Conservation (phyloP, 2,797 vertebrate genomes). For the Clarias pachynema region DNA sequence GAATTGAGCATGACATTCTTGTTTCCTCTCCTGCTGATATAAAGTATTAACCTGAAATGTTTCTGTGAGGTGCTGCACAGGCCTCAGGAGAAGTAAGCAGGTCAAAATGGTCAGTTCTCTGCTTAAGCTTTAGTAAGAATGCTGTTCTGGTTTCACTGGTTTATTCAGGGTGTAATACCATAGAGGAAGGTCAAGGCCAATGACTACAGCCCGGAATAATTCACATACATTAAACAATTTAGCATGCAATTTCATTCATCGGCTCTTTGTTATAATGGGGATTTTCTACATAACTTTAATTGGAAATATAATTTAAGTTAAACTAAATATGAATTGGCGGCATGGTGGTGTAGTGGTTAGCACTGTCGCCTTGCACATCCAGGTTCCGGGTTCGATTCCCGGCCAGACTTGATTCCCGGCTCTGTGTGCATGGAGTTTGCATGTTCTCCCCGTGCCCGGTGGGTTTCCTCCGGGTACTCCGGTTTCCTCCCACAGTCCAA, state of each 20-base stretch:
- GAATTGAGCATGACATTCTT: conserved; percentile 8
- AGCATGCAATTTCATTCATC: conserved; percentile 21
- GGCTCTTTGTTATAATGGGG: neutral
- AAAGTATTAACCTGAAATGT: conserved; percentile 40
- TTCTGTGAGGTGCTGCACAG: conserved; percentile 14
- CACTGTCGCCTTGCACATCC: too few relatives aligned
- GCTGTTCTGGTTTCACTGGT: conserved; percentile 39
- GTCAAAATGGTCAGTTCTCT: conserved; percentile 40
- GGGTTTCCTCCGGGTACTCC: too few relatives aligned
- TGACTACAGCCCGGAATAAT: conserved; percentile 43
- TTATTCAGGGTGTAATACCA: conserved; percentile 48
- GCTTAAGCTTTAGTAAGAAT: conserved; percentile 39
- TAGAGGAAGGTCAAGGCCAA: conserved; percentile 45
- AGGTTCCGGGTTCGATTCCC: too few relatives aligned
- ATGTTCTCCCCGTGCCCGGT: too few relatives aligned
- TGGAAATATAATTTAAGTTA: too few relatives aligned
- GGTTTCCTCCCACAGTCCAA: too few relatives aligned
- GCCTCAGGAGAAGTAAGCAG: conserved; percentile 25
- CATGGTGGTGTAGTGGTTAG: too few relatives aligned
- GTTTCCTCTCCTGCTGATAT: conserved; percentile 36
- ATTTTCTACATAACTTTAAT: neutral
- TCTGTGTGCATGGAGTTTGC: too few relatives aligned
- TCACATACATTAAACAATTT: conserved; percentile 44
- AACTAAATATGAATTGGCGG: neutral
- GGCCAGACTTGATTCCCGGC: too few relatives aligned